Conservation (phyloP, 2,113 vertebrate genomes). For the Ceyx melanurus region DNA sequence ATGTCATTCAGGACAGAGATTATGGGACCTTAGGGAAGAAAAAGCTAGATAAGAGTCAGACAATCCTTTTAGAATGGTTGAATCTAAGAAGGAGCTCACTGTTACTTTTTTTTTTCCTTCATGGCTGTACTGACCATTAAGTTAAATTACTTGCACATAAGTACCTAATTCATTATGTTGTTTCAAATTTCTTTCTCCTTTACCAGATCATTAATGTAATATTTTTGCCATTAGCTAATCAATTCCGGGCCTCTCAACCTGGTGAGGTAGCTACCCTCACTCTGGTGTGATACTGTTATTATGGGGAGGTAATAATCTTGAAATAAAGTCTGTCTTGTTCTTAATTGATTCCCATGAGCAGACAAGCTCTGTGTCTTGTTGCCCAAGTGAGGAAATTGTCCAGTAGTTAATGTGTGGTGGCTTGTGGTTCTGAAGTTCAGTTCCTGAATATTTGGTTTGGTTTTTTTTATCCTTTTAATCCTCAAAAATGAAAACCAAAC, state of each 20-base stretch:
- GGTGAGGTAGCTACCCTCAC: background rate
- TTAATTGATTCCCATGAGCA: constrained; percentile 35
- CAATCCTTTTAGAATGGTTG: background rate
- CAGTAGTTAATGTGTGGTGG: background rate
- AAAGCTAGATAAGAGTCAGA: background rate
- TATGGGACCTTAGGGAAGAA: background rate
- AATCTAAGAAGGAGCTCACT: background rate
- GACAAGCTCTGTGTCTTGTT: background rate
- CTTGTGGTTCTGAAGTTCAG: constrained; percentile 33
- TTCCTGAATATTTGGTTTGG: background rate
- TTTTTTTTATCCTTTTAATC: constrained; percentile 34
- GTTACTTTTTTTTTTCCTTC: background rate
- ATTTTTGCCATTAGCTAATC: background rate
- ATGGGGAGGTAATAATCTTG: background rate
- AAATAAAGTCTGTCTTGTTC: background rate
- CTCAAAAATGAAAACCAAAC: background rate
- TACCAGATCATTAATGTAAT: background rate
- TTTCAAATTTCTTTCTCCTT: background rate
- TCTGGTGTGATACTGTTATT: background rate
- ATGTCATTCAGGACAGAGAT: background rate
- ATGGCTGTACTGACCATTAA: background rate
- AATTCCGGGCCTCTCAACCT: background rate
- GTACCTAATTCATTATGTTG: background rate
- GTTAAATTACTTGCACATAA: background rate
- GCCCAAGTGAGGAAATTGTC: constrained; percentile 17